Conservation (phyloP, 2,888 invertebrate species). For the Podabrus alpinus region DNA sequence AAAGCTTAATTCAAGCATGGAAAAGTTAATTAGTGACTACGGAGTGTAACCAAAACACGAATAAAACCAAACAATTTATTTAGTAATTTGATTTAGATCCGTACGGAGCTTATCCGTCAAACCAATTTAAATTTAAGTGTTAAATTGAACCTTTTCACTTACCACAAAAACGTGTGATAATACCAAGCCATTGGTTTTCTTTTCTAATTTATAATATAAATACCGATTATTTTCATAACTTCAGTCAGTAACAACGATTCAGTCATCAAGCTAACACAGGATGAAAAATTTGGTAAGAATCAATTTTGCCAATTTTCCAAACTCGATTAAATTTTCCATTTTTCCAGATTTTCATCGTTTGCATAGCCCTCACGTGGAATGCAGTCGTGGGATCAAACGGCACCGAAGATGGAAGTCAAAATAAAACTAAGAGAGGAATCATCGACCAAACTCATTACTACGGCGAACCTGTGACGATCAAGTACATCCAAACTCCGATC, state of each 20-base stretch:
- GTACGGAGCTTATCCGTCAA: conserved; percentile 1
- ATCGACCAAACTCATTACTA: conserved; percentile 26
- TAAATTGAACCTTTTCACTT: conserved; percentile 21
- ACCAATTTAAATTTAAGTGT: conserved; percentile 6
- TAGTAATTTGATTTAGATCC: conserved; percentile 14
- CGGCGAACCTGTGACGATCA: conserved; percentile 14
- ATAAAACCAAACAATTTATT: conserved; percentile 10
- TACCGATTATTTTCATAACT: conserved; percentile 3
- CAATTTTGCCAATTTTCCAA: neutral
- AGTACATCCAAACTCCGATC: conserved; percentile 8
- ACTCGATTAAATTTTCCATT: neutral
- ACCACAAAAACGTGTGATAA: conserved; percentile 25
- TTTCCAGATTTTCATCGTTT: conserved; percentile 17
- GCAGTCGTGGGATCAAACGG: conserved; percentile 1
- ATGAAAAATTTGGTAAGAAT: conserved; percentile 20
- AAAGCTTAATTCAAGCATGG: neutral
- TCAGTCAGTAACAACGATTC: conserved; percentile 4
- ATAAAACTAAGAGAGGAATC: conserved; percentile 31
- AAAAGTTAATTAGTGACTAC: conserved; percentile 10
- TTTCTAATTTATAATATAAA: conserved; percentile 18
- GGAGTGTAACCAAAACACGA: conserved; percentile 21
- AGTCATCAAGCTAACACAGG: conserved; percentile 4
- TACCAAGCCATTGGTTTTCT: conserved; percentile 9
- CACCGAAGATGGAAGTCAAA: conserved; percentile 8
- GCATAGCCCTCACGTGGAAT: conserved; percentile 3